Conservation (phyloP, 2,888 invertebrate species). For the Aphelenchoides bicaudatus region DNA sequence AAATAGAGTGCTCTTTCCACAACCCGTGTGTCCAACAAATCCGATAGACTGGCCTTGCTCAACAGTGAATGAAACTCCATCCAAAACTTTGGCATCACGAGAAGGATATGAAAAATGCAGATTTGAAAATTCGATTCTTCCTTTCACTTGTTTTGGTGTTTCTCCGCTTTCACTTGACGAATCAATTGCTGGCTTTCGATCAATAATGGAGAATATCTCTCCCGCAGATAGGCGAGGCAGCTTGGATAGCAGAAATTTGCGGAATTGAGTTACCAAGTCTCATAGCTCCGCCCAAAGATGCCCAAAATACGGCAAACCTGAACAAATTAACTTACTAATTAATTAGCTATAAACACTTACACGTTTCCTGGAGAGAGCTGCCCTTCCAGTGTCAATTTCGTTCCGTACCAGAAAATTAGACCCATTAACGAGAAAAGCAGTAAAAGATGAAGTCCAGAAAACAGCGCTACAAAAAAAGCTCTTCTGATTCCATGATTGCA, state of each 20-base stretch:
- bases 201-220: constrained; percentile 63
- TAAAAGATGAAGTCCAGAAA: constrained; percentile 47
- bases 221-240: constrained; percentile 76
- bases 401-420: constrained; percentile 50
- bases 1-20: constrained; percentile 48
- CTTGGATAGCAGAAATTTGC: constrained; percentile 75
- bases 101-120: constrained; percentile 63
- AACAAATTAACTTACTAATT: no score
- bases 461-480: constrained; percentile 29
- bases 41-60: constrained; percentile 45
- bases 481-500: constrained; percentile 33
- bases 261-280: constrained; percentile 74
- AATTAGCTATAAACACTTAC: no score
- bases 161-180: constrained; percentile 62
- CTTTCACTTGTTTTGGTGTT: constrained; percentile 60
- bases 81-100: constrained; percentile 57
- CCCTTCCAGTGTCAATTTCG: constrained; percentile 38
- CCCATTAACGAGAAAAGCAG: constrained; percentile 61
- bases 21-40: constrained; percentile 48
- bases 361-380: constrained; percentile 38
- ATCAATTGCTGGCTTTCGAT: constrained; percentile 64
- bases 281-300: constrained; percentile 60
- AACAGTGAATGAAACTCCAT: constrained; percentile 37
- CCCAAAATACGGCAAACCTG: constrained; percentile 48
- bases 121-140: constrained; percentile 62